Conservation (phyloP, 2,888 invertebrate genomes). For the Ophraella communa region DNA sequence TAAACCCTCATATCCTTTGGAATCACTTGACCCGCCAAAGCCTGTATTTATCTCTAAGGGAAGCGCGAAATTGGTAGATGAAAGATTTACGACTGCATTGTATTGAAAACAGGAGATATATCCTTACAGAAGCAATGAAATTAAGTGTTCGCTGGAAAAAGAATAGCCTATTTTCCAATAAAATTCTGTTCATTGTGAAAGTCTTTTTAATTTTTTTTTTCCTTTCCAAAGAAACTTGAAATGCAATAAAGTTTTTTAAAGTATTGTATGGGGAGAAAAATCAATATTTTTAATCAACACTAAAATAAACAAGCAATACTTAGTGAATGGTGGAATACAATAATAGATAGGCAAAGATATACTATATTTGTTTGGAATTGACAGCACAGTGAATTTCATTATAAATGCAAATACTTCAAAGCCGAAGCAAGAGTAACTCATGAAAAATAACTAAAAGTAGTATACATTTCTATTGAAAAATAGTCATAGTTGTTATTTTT, state of each 20-base stretch:
- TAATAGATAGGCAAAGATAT: no score
- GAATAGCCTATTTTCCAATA: constrained; percentile 11
- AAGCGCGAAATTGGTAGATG: constrained; percentile 26
- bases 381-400: no score
- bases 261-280: not conserved
- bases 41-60: constrained; percentile 19
- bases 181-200: not conserved
- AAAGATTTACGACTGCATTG: constrained; percentile 27
- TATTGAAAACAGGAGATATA: constrained; percentile 27
- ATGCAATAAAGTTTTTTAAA: not conserved
- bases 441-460: no score
- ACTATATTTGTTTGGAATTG: no score
- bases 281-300: no score
- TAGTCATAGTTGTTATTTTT: no score
- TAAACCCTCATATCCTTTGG: constrained; percentile 36
- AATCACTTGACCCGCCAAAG: constrained; percentile 22
- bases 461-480: no score
- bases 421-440: no score
- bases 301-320: no score
- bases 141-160: constrained; percentile 20
- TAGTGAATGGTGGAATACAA: no score
- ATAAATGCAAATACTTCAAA: no score
- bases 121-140: constrained; percentile 24
- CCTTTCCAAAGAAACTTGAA: no score
- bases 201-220: not conserved